Evolutionary conservation across 2,797 vertebrate species (phyloP).

Genomic region (Melanotaenia maccullochi): DNA sequence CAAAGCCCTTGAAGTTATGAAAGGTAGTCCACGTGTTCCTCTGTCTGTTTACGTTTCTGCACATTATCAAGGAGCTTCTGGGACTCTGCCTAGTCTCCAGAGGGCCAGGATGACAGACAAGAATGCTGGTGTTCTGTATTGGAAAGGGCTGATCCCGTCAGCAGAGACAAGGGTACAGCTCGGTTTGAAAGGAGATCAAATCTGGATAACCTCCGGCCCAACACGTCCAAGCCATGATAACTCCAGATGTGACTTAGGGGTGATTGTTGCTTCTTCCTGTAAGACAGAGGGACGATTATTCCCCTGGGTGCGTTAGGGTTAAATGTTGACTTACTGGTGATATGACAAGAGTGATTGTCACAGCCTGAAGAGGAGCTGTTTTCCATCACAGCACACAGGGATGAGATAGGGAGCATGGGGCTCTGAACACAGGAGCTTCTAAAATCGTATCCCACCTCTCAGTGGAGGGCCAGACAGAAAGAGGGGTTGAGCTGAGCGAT

Average conservation of each 20-base stretch:
- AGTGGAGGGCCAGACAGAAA: constrained; percentile 56
- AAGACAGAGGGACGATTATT: constrained; percentile 15
- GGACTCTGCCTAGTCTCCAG: constrained; percentile 65
- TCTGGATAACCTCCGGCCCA: constrained; percentile 33
- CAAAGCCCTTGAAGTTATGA: constrained; percentile 31
- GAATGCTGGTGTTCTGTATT: constrained; percentile 64
- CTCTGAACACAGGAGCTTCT: constrained; percentile 47
- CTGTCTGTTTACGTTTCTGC: constrained; percentile 55
- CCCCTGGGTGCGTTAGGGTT: constrained; percentile 67
- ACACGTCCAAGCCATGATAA: constrained; percentile 8
- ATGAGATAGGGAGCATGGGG: constrained; percentile 64
- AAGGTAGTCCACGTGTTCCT: constrained; percentile 31
- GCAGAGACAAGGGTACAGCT: constrained; percentile 35
- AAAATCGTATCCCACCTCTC: constrained; percentile 43
- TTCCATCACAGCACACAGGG: constrained; percentile 77
- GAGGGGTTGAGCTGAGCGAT: constrained; percentile 45
- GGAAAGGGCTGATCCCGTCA: not conserved
- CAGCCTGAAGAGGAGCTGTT: constrained; percentile 77
- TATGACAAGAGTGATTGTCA: constrained; percentile 65
- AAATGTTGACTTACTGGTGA: constrained; percentile 60
- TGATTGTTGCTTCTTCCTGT: constrained; percentile 16
- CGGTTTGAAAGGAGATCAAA: constrained; percentile 33
- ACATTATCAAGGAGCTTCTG: constrained; percentile 61
- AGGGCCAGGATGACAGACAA: constrained; percentile 60
- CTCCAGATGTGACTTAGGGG: constrained; percentile 24